A percentile compares a stretch with the other conserved stretches of the same genome.
Conservation (phyloP, 2,888 invertebrate genomes). For the Caenorhabditis imperialis region DNA sequence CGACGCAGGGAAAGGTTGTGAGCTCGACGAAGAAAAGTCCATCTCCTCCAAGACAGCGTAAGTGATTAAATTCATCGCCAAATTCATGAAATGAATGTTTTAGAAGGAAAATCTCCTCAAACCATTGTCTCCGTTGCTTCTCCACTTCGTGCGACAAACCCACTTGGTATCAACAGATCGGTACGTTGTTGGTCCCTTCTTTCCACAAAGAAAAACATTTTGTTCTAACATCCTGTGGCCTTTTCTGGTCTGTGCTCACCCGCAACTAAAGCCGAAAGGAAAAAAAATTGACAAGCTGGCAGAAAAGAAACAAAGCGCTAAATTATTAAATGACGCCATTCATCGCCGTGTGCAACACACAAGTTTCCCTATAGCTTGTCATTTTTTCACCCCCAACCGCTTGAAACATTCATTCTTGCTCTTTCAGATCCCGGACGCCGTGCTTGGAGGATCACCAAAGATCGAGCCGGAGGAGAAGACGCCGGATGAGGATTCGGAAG, state of each 20-base stretch:
- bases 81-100: background rate
- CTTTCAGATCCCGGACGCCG: conserved; percentile 38
- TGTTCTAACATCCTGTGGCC: too few relatives aligned
- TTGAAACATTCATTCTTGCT: conserved; percentile 18
- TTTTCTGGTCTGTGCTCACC: too few relatives aligned
- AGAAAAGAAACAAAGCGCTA: background rate
- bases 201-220: background rate
- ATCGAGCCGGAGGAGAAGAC: conserved; percentile 29
- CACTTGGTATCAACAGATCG: conserved; percentile 42
- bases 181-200: conserved; percentile 11
- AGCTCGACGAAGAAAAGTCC: conserved; percentile 15
- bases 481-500: conserved; percentile 53
- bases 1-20: background rate
- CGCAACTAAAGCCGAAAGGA: too few relatives aligned
- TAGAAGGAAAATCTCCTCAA: conserved; percentile 35
- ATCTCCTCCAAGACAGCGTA: conserved; percentile 33
- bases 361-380: too few relatives aligned
- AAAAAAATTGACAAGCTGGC: too few relatives aligned
- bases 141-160: conserved; percentile 14
- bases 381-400: conserved; percentile 8
- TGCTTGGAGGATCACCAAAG: conserved; percentile 17
- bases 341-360: too few relatives aligned
- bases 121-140: background rate
- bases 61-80: background rate
- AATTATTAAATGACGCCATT: conserved; percentile 26